phyloP scores from a whole-genome alignment of 2,888 invertebrate species.

The Ischnura elegans region DNA sequence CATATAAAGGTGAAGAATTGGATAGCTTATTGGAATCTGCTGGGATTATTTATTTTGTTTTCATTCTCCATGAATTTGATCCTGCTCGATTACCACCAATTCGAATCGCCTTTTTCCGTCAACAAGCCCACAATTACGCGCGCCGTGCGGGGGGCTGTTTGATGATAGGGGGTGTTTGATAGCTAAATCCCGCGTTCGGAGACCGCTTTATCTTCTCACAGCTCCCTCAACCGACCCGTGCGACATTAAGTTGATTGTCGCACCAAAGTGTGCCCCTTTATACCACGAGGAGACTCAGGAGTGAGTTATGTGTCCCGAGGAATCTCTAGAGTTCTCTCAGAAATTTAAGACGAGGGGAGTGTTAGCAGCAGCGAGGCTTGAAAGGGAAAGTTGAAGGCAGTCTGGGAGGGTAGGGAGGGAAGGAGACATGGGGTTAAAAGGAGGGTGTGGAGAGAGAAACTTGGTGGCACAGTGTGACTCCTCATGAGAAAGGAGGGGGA shows the following conservation, averaged over 20 bases:
- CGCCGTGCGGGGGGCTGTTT: neutral
- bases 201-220: neutral
- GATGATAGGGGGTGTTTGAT: neutral
- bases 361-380: neutral
- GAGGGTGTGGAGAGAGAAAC: neutral
- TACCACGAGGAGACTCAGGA: neutral
- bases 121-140: neutral
- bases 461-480: neutral
- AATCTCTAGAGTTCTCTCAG: neutral
- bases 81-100: neutral
- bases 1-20: too few relatives aligned
- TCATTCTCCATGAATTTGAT: neutral
- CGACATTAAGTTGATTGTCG: conserved; percentile 21
- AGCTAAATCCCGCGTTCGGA: neutral
- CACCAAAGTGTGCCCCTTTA: conserved; percentile 4
- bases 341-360: conserved; percentile 20
- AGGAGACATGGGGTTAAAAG: neutral
- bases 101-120: neutral
- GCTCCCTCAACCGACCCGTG: neutral
- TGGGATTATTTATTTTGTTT: too few relatives aligned
- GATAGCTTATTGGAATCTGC: too few relatives aligned
- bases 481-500: neutral
- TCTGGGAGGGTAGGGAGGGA: neutral
- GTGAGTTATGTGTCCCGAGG: conserved; percentile 5
- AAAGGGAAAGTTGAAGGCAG: conserved; percentile 14